Percentiles rank a stretch among this genome's conserved stretches.
Evolutionary conservation across 2,113 vertebrate species (phyloP).

Genomic region (Labeo rohita): DNA sequence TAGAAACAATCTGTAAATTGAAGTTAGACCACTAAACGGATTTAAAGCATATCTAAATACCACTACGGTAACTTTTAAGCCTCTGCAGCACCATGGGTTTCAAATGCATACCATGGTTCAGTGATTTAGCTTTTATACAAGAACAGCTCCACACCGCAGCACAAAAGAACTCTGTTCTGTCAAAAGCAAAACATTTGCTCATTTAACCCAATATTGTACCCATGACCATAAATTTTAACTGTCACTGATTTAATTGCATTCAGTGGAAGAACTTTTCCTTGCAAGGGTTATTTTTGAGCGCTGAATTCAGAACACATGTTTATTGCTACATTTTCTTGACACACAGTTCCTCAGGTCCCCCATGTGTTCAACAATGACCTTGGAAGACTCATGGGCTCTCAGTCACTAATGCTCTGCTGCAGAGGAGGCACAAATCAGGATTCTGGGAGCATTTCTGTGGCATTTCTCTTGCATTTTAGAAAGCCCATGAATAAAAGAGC

Average conservation of each 20-base stretch:
- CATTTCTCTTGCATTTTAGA: slow-evolving; percentile 55
- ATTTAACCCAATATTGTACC: not conserved
- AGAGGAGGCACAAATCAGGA: slow-evolving; percentile 55
- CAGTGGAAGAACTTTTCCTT: not conserved
- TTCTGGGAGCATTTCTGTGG: slow-evolving; percentile 54
- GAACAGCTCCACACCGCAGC: not conserved
- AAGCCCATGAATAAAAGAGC: slow-evolving; percentile 56
- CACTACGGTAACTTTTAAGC: not conserved
- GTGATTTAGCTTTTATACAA: slow-evolving; percentile 13
- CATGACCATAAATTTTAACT: not conserved
- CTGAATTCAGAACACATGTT: slow-evolving; percentile 42
- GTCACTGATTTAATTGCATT: not conserved
- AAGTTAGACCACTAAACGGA: slow-evolving; percentile 9
- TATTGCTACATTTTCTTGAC: slow-evolving; percentile 66
- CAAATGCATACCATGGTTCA: slow-evolving; percentile 17
- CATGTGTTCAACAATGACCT: slow-evolving; percentile 69
- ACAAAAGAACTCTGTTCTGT: slow-evolving; percentile 13
- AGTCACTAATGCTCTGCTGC: slow-evolving; percentile 33
- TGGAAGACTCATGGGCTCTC: slow-evolving; percentile 61
- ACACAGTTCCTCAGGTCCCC: slow-evolving; percentile 59
- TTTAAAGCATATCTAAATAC: slow-evolving; percentile 31
- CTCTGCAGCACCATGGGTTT: slow-evolving; percentile 1
- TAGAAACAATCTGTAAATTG: slow-evolving; percentile 24
- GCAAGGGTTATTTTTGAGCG: not conserved
- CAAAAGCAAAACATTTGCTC: not conserved